These are phyloP conservation scores for Diarsia mendica DNA, from an alignment of 2,888 invertebrate genomes.

Conservation along the genomic window DNA sequence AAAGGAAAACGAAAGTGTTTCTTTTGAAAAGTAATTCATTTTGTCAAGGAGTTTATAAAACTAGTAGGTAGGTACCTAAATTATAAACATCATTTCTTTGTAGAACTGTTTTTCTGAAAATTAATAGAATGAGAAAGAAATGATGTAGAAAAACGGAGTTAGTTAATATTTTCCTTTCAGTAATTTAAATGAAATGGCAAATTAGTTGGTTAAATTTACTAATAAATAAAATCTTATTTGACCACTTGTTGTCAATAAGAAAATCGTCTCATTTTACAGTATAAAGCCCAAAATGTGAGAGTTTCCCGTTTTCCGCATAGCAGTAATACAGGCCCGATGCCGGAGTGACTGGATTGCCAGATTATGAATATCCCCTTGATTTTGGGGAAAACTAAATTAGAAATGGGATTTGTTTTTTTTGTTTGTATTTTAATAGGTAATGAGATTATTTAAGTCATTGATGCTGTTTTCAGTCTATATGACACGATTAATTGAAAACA, in stretches of 20 bases:
- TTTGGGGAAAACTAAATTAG: slow-evolving; percentile 40
- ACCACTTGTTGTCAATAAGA: slow-evolving; percentile 27
- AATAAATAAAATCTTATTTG: slow-evolving; percentile 1
- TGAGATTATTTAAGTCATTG: not conserved
- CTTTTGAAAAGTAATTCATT: not conserved
- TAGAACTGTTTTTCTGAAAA: not conserved
- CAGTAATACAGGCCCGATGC: slow-evolving; percentile 81
- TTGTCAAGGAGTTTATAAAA: not conserved
- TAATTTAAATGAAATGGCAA: not conserved
- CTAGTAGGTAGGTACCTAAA: too few species aligned
- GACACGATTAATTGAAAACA: not conserved
- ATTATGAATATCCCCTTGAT: slow-evolving; percentile 21
- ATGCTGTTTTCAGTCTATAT: not conserved
- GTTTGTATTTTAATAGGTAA: not conserved
- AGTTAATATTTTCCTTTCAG: not conserved
- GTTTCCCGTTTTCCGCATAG: slow-evolving; percentile 82
- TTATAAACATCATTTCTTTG: too few species aligned
- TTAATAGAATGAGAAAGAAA: not conserved
- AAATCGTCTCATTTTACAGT: slow-evolving; percentile 36
- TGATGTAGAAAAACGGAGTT: not conserved
- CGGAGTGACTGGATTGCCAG: slow-evolving; percentile 75
- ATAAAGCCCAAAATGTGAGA: slow-evolving; percentile 40
- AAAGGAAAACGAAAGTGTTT: not conserved
- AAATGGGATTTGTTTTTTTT: not conserved
- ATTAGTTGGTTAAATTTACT: not conserved